Conservation (phyloP, 2,797 vertebrate species). For the Lophotriccus pileatus region DNA sequence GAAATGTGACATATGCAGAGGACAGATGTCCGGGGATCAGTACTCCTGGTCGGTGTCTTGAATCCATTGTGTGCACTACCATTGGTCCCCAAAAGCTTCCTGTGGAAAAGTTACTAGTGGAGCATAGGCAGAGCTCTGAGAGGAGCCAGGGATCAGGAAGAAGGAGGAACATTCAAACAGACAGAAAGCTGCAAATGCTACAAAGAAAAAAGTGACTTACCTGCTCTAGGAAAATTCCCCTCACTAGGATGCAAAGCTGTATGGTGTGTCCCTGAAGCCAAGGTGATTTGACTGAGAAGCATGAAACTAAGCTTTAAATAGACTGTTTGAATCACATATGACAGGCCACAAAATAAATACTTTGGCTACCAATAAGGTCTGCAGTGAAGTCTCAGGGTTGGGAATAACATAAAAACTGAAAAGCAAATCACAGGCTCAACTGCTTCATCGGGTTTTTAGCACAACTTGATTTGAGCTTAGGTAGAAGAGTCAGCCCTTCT, state of each 20-base stretch:
- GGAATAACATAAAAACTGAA: background rate
- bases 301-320: background rate
- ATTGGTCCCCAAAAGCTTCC: background rate
- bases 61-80: background rate
- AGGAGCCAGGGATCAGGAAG: background rate
- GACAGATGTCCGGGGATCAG: background rate
- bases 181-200: constrained; percentile 12
- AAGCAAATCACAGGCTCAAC: background rate
- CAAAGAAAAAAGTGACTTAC: background rate
- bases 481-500: constrained; percentile 11
- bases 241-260: background rate
- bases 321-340: background rate
- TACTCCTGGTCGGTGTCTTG: background rate
- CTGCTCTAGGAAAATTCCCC: background rate
- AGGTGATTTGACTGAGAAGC: background rate
- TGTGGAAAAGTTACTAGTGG: background rate
- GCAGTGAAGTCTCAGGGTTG: background rate
- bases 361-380: background rate
- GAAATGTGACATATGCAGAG: background rate
- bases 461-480: background rate
- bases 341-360: background rate
- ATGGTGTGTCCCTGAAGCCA: background rate
- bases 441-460: background rate
- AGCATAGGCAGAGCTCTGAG: background rate
- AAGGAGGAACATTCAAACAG: background rate